Evolutionary conservation across 2,113 vertebrate species (phyloP), one percentile per base, ranked within the genome.

Genomic region (Megaceryle torquata): DNA sequence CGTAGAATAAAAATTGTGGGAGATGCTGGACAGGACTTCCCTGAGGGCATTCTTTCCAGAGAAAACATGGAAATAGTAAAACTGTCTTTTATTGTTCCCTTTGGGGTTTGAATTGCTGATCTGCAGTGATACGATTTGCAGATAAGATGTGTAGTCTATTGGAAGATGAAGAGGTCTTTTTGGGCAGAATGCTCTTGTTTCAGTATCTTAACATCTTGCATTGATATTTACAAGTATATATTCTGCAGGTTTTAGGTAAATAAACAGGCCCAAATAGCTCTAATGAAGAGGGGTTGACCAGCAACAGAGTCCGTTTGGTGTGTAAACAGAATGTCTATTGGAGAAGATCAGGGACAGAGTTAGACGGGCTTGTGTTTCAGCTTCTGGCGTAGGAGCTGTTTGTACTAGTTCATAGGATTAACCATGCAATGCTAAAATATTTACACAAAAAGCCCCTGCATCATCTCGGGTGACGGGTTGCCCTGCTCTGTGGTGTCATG

Each of bases 371-470:
- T 95, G 74, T 97, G 91, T 94, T 96, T 97, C 91, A 96, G 86
- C 80, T 59, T 91, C 82, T 96, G 91, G 94, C 48, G 35, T 91
- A 39, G 86, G 86, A 96, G 91, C 95, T 79, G 86, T 88, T 97
- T 96, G 93, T 94, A 95, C 79, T 29, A 56, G 44, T 71, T 95
- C 72, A 57, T 79, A 54, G 92, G 93, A 96, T 96, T 95, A 97
- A 94, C 56, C 80, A 91, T 65, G 59, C 89, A 84, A 13, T 91
- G 85, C 79, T 97, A 25, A 97, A 97, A 96, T 98, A 96, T 97
- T 97, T 97, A 95, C 83, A 28, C 88, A 64, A 28, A 43, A 74
- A 92, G 85, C 31, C 77, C 86, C 63, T 91, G 92, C 87, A 24
- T 67, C 81, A 6, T 96, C 95, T 98, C 63, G 2, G 61, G 79